Evolutionary conservation across 2,888 invertebrate genomes (phyloP).

Genomic region (Lordiphosa fenestrarum): DNA sequence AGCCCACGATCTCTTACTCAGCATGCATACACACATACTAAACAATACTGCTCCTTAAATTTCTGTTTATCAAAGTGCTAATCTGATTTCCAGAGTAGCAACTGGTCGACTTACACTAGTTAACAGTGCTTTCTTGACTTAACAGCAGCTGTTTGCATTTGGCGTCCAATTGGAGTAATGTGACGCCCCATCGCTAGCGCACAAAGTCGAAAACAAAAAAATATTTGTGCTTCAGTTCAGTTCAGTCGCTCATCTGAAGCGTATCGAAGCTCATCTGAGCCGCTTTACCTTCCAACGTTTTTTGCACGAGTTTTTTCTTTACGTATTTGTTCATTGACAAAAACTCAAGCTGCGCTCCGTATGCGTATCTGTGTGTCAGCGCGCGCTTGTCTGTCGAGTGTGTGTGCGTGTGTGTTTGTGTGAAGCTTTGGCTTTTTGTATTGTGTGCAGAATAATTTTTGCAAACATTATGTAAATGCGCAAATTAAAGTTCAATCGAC

Average conservation of each 20-base stretch:
- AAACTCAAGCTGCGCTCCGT: conserved; percentile 66
- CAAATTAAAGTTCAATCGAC: conserved; percentile 48
- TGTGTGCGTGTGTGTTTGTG: conserved; percentile 25
- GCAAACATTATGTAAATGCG: conserved; percentile 55
- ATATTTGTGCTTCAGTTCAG: conserved; percentile 10
- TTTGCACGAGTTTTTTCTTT: conserved; percentile 72
- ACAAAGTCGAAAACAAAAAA: no score
- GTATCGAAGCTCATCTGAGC: conserved; percentile 1
- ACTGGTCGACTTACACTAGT: not conserved
- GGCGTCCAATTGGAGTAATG: conserved; percentile 16
- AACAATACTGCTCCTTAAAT: no score
- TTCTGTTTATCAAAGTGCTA: no score
- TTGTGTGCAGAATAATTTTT: conserved; percentile 61
- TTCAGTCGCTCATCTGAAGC: no score
- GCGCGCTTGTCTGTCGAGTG: conserved; percentile 36
- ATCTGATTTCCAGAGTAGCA: no score
- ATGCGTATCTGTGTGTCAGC: conserved; percentile 16
- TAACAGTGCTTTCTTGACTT: not conserved
- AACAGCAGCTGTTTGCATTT: conserved; percentile 13
- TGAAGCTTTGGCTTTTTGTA: conserved; percentile 39
- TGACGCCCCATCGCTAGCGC: not conserved
- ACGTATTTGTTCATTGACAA: conserved; percentile 75
- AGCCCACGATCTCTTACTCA: no score
- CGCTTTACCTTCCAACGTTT: conserved; percentile 39
- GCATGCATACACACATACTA: no score